Conservation (phyloP, 37 sponge, comb jelly and placozoan species). For the Petrosia ficiformis region DNA sequence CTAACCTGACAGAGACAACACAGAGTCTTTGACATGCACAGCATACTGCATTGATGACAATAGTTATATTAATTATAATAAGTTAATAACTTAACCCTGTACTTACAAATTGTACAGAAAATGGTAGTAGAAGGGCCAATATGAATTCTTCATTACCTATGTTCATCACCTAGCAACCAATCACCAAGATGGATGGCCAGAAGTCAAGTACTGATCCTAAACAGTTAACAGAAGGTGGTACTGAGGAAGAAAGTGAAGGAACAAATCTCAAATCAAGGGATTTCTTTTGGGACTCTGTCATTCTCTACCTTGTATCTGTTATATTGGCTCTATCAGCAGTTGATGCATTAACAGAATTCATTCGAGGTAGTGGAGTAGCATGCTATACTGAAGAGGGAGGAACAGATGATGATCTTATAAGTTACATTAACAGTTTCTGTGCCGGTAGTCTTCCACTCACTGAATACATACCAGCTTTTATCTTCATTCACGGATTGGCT, state of each 20-base stretch:
- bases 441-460: constrained; percentile 25
- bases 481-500: constrained; percentile 47
- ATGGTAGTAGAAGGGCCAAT: too few species aligned
- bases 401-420: not conserved
- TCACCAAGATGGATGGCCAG: too few species aligned
- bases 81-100: too few species aligned
- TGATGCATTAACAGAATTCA: constrained; percentile 49
- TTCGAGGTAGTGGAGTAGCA: constrained; percentile 26
- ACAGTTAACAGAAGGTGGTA: constrained; percentile 25
- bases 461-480: constrained; percentile 44
- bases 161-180: too few species aligned
- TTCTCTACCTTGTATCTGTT: constrained; percentile 47
- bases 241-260: constrained; percentile 2
- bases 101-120: too few species aligned
- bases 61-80: too few species aligned
- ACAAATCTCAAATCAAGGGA: constrained; percentile 21
- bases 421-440: constrained; percentile 40
- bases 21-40: too few species aligned
- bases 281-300: constrained; percentile 69
- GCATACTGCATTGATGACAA: too few species aligned
- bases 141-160: too few species aligned
- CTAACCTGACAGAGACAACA: too few species aligned
- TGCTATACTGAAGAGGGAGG: constrained; percentile 16
- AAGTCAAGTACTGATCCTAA: constrained; percentile 23
- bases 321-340: constrained; percentile 41